Evolutionary conservation across 2,888 invertebrate genomes (phyloP), one percentile per base, ranked within the genome.

Genomic region (Habroteleia sp.): DNA sequence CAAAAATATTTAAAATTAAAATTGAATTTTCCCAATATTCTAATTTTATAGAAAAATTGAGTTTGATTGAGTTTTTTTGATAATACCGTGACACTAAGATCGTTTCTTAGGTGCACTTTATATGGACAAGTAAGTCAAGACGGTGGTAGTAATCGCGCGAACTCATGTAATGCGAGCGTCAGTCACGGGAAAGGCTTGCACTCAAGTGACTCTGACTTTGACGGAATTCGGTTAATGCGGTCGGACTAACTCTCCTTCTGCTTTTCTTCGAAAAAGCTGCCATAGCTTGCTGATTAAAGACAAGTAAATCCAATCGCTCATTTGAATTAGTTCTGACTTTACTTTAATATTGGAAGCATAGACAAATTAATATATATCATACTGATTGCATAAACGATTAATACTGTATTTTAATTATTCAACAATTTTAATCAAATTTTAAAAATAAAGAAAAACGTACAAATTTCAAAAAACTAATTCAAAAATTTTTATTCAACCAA

Each of bases 151-250:
- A 29, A 46, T 42, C 71, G 69, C 60, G 62, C 33, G 62, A 62
- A 46, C 31, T 71, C 54, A 37, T 62, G 71, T 71, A 71, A 71
- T 62, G 54, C 62, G 54, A 62, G 62, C 62, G 62, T 62, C 69
- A 69, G 62, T 71, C 62, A 63, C 41, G 56, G 13, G 48, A 62
- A 60, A 63, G 62, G 63, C 63, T 63, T 72, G 62, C 48, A 31
- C 63, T 46, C 54, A 54, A 72, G 72, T 72, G 72, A 63, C 63
- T 72, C 72, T 63, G 72, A 72, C 62, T 72, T 63, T 72, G 72
- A 72, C 56, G 72, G 63, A 72, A 72, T 72, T 72, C 72, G 72
- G 63, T 63, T 72, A 72, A 72, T 63, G 72, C 72, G 63, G 63
- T 72, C 63, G 63, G 48, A 58, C 72, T 72, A 63, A 56, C 58